These are phyloP conservation scores for Cryptoblepharus egeriae DNA, from an alignment of 2,797 vertebrate genomes.

Conservation along the genomic window DNA sequence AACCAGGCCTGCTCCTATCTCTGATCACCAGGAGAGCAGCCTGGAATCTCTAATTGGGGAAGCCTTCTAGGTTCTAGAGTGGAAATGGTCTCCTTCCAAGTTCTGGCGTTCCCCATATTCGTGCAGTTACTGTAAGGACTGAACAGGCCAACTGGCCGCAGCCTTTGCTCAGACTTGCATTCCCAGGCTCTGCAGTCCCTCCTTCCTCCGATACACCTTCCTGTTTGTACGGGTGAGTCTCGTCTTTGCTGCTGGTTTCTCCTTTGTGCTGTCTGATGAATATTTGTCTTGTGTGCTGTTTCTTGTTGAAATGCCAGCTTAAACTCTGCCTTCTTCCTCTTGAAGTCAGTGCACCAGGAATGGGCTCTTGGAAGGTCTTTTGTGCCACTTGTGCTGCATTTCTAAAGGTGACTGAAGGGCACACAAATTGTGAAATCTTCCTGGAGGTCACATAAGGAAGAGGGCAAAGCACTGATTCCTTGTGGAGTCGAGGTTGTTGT, in stretches of 20 bases:
- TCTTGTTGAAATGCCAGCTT: not conserved
- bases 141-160: not conserved
- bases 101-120: not conserved
- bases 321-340: conserved; percentile 25
- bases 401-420: not conserved
- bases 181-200: not conserved
- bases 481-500: too few relatives aligned
- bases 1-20: not conserved
- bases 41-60: not conserved
- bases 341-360: not conserved
- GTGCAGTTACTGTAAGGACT: not conserved
- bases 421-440: not conserved
- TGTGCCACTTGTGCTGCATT: not conserved
- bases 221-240: too few relatives aligned
- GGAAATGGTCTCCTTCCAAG: not conserved
- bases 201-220: not conserved
- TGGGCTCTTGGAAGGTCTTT: conserved; percentile 9
- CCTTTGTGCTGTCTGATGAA: not conserved
- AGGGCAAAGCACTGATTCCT: conserved; percentile 43
- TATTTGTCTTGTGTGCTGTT: not conserved
- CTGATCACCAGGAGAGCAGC: not conserved
- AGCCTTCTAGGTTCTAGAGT: not conserved
- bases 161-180: not conserved
- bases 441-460: conserved; percentile 1
- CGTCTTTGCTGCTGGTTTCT: not conserved